Evolutionary conservation across 2,888 invertebrate species (phyloP).

Genomic region (Acleris holmiana): DNA sequence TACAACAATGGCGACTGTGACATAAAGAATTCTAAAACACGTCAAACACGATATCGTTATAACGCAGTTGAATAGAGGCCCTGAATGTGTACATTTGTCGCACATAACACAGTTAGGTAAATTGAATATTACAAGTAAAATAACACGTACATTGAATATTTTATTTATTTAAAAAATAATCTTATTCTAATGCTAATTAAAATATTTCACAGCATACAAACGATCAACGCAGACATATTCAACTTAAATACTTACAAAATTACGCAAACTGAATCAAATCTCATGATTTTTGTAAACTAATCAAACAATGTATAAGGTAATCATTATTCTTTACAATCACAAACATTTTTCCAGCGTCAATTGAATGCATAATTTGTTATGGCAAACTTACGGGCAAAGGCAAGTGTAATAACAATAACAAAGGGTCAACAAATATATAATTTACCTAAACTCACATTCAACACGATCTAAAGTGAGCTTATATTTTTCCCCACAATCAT

Average conservation of each 20-base stretch:
- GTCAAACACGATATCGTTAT: no score
- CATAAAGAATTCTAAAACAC: no score
- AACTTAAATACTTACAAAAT: slow-evolving; percentile 10
- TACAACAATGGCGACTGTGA: no score
- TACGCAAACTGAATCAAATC: slow-evolving; percentile 14
- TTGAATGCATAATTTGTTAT: slow-evolving; percentile 5
- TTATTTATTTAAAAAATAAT: slow-evolving; percentile 23
- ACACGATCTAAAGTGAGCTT: no score
- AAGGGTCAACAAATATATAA: not conserved
- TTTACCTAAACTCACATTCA: not conserved
- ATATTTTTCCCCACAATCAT: no score
- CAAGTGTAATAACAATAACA: slow-evolving; percentile 1
- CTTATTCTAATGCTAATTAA: slow-evolving; percentile 22
- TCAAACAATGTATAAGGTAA: slow-evolving; percentile 26
- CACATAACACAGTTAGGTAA: no score
- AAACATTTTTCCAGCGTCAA: slow-evolving; percentile 3
- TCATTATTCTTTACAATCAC: slow-evolving; percentile 6
- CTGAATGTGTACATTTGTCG: no score
- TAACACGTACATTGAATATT: slow-evolving; percentile 9
- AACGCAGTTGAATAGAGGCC: no score
- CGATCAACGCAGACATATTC: slow-evolving; percentile 23
- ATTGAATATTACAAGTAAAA: not conserved
- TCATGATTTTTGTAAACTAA: slow-evolving; percentile 11
- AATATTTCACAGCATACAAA: slow-evolving; percentile 23
- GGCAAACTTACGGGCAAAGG: slow-evolving; percentile 35